Evolutionary conservation across 2,888 invertebrate species (phyloP).

Genomic region (Oscheius onirici): DNA sequence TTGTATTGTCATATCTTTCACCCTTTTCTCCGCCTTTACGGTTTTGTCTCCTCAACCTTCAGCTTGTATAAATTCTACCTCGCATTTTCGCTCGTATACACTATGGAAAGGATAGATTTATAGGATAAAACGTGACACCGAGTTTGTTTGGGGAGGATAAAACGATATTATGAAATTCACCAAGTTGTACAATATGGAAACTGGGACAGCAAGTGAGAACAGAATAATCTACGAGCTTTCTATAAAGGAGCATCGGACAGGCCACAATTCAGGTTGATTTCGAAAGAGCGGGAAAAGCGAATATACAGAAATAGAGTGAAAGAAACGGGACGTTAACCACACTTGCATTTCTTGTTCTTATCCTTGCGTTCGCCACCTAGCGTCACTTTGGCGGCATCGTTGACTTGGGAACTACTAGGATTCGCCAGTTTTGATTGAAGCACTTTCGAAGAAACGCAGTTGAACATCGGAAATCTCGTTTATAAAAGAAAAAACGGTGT

Average conservation of each 20-base stretch:
- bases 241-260: not conserved
- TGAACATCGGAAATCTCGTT: conserved; percentile 78
- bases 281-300: not conserved
- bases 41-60: too few species aligned
- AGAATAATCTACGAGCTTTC: not conserved
- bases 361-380: conserved; percentile 40
- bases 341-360: conserved; percentile 55
- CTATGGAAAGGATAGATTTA: too few species aligned
- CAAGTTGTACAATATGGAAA: too few species aligned
- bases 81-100: too few species aligned
- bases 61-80: too few species aligned
- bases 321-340: conserved; percentile 36
- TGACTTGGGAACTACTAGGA: conserved; percentile 40
- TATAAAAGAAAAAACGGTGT: not conserved
- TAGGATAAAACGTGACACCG: too few species aligned
- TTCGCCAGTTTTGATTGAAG: conserved; percentile 80
- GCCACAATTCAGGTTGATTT: not conserved
- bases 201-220: not conserved
- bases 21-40: too few species aligned
- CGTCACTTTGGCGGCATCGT: conserved; percentile 39
- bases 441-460: conserved; percentile 83
- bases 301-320: conserved; percentile 4
- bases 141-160: too few species aligned
- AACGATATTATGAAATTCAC: too few species aligned
- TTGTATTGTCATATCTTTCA: too few species aligned